Base-by-base conservation (phyloP, 1,140 invertebrate species). In the Diabrotica virgifera region DNA sequence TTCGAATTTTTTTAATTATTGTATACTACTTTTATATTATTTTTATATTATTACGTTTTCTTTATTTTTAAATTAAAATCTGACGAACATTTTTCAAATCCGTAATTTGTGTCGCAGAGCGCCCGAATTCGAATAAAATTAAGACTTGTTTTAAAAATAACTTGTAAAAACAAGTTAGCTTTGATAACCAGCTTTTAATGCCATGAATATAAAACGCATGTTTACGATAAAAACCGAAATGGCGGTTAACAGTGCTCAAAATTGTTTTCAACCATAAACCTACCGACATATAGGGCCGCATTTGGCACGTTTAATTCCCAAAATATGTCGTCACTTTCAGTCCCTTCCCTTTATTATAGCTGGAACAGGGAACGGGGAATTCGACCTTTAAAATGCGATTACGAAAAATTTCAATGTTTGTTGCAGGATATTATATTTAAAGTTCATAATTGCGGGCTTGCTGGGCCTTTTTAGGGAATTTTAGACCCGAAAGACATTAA, bases 381-480 rank as follows among this genome's bases (percentile, higher is more conserved):
- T 69, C 64, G 14, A 51, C 55, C 46, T 13, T 46, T 55, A 58
- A 60, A 71, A 68, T 59, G 35, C 40, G 56, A 71, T 71, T 66
- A 69, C 58, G 64, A 69, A 71, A 71, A 71, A 71, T 71, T 71
- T 63, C 11, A 71, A 69, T 71, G 70, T 71, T 71, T 69, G 67
- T 69, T 63, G 59, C 64, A 67, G 67, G 70, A 71, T 69, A 71
- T 71, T 68, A 66, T 68, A 66, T 66, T 61, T 55, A 64, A 62
- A 69, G 36, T 60, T 66, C 59, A 66, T 69, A 57, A 69, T 66
- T 64, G 62, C 61, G 62, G 70, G 24, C 24, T 24, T 4, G 1
- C 24, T 24, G 24, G 24, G 1, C 24, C 24, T 24, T 24, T 24
- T 24, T 24, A 24, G 24, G 24, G 24, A 24, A 24, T 24, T 24